Evolutionary conservation across 2,113 vertebrate genomes (phyloP).

Genomic region (Platichthys stellatus): DNA sequence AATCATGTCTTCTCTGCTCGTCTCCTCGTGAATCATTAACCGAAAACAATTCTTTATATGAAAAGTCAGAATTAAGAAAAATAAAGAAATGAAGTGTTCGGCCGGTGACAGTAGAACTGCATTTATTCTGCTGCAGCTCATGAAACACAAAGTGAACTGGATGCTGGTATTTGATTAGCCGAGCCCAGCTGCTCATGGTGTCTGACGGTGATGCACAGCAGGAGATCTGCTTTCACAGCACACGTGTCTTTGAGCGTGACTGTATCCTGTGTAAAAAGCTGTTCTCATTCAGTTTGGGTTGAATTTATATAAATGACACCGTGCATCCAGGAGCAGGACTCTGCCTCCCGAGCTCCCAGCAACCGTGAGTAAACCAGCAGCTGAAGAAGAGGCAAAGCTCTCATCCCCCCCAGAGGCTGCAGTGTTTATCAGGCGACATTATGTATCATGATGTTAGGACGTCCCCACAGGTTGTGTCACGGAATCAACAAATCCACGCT

Average conservation of each 20-base stretch:
- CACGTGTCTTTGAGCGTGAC: constrained; percentile 11
- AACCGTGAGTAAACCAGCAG: neutral
- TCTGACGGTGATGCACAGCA: neutral
- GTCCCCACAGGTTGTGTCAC: neutral
- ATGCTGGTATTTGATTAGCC: constrained; percentile 8
- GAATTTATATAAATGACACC: neutral
- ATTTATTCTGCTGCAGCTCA: constrained; percentile 26
- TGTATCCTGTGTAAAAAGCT: constrained; percentile 32
- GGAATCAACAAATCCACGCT: neutral
- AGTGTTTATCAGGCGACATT: neutral
- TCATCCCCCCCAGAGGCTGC: neutral
- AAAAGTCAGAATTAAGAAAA: constrained; percentile 17
- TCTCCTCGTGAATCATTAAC: constrained; percentile 52
- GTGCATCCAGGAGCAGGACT: neutral
- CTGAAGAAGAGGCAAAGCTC: neutral
- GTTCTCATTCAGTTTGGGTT: constrained; percentile 7
- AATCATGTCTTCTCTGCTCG: constrained; percentile 55
- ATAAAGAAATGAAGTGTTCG: neutral
- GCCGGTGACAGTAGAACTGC: neutral
- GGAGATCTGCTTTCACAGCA: neutral
- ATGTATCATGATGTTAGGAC: neutral
- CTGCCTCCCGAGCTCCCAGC: neutral
- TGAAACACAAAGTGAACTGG: neutral
- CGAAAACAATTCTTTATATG: constrained; percentile 39
- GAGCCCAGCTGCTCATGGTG: neutral